Conservation (phyloP, 1,140 invertebrate species). For the Chironomus striatipennis region DNA sequence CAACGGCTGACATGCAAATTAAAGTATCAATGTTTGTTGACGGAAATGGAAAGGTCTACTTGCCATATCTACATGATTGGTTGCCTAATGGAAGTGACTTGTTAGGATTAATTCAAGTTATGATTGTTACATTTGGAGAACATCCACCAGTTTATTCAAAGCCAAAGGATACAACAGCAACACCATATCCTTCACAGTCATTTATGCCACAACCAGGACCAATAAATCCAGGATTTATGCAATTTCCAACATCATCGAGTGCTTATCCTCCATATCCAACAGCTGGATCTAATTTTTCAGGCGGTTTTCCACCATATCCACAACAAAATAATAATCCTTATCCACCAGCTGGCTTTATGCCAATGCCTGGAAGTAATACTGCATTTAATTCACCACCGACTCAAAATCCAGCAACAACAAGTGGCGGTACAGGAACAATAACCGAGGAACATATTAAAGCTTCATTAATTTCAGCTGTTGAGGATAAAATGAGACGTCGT, state of each 20-base stretch:
- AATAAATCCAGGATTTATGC: slow-evolving; percentile 25
- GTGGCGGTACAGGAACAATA: slow-evolving; percentile 60
- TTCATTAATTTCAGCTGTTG: slow-evolving; percentile 87
- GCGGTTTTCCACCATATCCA: slow-evolving; percentile 33
- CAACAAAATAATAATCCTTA: background rate
- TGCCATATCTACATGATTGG: slow-evolving; percentile 97
- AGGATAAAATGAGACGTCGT: slow-evolving; percentile 81
- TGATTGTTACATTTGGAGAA: slow-evolving; percentile 91
- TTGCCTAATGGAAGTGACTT: slow-evolving; percentile 73
- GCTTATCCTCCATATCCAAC: slow-evolving; percentile 33
- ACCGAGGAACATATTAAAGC: slow-evolving; percentile 91
- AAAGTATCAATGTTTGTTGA: slow-evolving; percentile 92
- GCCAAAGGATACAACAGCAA: slow-evolving; percentile 42
- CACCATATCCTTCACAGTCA: slow-evolving; percentile 55
- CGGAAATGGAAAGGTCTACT: slow-evolving; percentile 89
- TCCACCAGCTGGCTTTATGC: slow-evolving; percentile 33
- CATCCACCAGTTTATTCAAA: slow-evolving; percentile 87
- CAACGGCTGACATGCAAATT: slow-evolving; percentile 91
- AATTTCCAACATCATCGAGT: slow-evolving; percentile 29
- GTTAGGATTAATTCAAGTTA: slow-evolving; percentile 76
- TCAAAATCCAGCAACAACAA: background rate
- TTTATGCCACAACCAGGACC: slow-evolving; percentile 53
- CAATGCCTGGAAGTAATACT: background rate
- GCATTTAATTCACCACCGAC: background rate
- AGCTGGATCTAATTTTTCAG: slow-evolving; percentile 19